Evolutionary conservation across 2,888 invertebrate genomes (phyloP), one percentile per base, ranked within the genome.

Genomic region (Mythimna impura): DNA sequence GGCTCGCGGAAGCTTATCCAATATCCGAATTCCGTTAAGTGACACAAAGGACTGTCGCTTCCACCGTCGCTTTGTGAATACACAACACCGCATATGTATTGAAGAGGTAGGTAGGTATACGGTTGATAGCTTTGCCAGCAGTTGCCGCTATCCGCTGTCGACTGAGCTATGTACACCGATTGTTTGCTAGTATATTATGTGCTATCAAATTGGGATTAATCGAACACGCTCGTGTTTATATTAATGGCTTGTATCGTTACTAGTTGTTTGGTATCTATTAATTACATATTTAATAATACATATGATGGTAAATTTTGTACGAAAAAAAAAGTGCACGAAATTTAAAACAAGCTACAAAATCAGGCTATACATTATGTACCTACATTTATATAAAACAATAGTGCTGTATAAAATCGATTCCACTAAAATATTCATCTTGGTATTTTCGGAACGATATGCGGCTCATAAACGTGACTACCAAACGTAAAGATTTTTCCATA

Each of bases 1-100:
- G 84, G 82, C 84, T 87, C 85, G 82, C 89, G 90, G 90, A 91
- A 91, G 92, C 92, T 92, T 91, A 94, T 93, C 93, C 93, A 93
- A 94, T 94, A 95, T 94, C 93, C 93, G 92, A 94, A 94, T 94
- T 92, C 92, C 92, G 92, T 90, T 92, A 90, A 89, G 91, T 89
- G 88, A 87, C 91, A 94, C 94, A 95, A 95, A 94, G 95, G 93
- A 90, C 90, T 93, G 93, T 92, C 94, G 91, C 84, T 88, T 85
- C 87, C 93, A 92, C 36, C 84, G 83, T 87, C 91, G 91, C 92
- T 92, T 92, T 92, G 90, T 90, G 90, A 86, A 86, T 88, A 88
- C 85, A 88, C 84, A 83, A 87, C 86, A 86, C 79, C 82, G 71
- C 84, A 81, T 75, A 80, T 84, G 80, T 82, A 79, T 85, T 82